Base-by-base conservation (phyloP, 2,113 vertebrate genomes). In the Rana temporaria region DNA sequence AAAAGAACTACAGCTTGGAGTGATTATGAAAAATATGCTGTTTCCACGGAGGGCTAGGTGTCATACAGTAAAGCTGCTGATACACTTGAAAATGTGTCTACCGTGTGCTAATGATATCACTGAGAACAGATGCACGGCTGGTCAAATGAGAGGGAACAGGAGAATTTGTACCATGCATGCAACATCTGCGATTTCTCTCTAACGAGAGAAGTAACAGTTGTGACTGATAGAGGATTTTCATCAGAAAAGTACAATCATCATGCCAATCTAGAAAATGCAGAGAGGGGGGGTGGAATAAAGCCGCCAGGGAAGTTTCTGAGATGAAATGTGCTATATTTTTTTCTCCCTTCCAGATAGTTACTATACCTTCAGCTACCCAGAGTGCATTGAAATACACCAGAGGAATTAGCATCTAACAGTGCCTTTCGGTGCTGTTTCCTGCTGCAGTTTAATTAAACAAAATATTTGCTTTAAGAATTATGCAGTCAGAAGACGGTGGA, bases 81-180 rank as follows among this genome's bases (percentile, higher is more conserved):
- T 3, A 24, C 65, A 81, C 53, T 85, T 77, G 20, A 68, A 59
- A 0, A 7, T 67, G 34, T 81, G 64, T 85, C 85, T 85, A 65
- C 6, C n/a, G 22, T 4, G 14, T 72, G 59, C 32, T 76, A 62
- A 63, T 74, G 60, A 26, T 53, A 82, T 67, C 69, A 55, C 18
- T 32, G 69, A 18, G 70, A 84, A 84, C 71, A 84, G 84, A 84
- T 76, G 78, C 78, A 76, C 63, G 65, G 53, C 19, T 82, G 80
- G 80, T 69, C 22, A 73, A 57, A 84, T 38, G 4, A 72, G 34
- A 60, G 30, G 53, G 69, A 84, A 85, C 0, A 78, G 26, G 32
- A 86, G 38, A 26, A 64, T 85, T 78, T 85, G 9, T 73, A 53
- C 9, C 5, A 65, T 82, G 52, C 80, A 82, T 0, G 0, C 48